Evolutionary conservation across 2,888 invertebrate species (phyloP).

Genomic region (Sinopyrophorus schimmeli): DNA sequence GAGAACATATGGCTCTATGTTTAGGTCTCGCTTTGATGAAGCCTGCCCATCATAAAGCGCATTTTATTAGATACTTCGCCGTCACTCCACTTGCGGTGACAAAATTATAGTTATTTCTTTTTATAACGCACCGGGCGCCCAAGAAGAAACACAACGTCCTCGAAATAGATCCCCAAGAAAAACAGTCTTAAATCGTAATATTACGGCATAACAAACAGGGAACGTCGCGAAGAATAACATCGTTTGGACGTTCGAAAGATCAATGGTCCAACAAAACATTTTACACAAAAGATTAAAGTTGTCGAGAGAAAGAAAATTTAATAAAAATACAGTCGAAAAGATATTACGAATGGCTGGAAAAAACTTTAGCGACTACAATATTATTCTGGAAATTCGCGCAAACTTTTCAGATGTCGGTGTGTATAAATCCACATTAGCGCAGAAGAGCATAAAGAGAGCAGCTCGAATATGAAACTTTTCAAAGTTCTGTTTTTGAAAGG

Average conservation of each 20-base stretch:
- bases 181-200: no score
- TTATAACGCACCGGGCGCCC: no score
- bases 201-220: no score
- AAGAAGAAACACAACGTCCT: no score
- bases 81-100: constrained; percentile 18
- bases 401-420: constrained; percentile 19
- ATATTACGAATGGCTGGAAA: constrained; percentile 7
- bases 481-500: no score
- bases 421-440: constrained; percentile 17
- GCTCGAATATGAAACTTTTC: constrained; percentile 11
- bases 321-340: constrained; percentile 3
- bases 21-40: constrained; percentile 17
- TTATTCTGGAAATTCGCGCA: constrained; percentile 14
- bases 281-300: no score
- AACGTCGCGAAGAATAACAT: no score
- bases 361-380: constrained; percentile 8
- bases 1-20: constrained; percentile 27
- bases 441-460: constrained; percentile 11
- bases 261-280: no score
- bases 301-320: constrained; percentile 5
- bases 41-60: constrained; percentile 22
- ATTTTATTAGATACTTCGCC: constrained; percentile 24
- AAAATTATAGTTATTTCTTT: constrained; percentile 23
- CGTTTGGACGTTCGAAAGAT: no score
- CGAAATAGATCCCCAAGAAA: no score